phyloP scores from a whole-genome alignment of 1,140 invertebrate species.

The Ceratoteleas bidentatus region DNA sequence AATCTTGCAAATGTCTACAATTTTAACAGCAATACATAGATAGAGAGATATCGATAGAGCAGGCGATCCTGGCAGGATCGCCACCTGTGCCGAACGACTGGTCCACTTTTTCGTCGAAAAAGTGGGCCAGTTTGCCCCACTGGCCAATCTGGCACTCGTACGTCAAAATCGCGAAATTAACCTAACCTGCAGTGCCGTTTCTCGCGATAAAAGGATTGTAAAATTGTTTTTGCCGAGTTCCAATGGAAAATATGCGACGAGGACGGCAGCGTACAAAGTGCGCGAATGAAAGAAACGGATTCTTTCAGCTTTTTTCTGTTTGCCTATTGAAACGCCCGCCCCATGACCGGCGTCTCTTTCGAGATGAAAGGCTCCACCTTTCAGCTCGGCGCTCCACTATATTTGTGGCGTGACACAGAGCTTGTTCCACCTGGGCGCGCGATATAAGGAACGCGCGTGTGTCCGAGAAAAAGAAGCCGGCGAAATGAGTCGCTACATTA shows the following conservation, averaged over 20 bases:
- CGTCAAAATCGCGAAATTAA: no score
- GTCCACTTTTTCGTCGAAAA: no score
- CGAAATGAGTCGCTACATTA: conserved; percentile 59
- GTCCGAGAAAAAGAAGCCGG: conserved; percentile 51
- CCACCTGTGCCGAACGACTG: no score
- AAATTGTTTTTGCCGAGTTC: conserved; percentile 22
- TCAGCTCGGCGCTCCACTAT: conserved; percentile 49
- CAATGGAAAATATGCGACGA: conserved; percentile 51
- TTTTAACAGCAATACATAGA: no score
- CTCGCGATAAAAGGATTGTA: neutral
- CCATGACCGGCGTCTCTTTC: conserved; percentile 42
- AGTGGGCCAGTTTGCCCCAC: no score
- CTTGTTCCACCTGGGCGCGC: conserved; percentile 57
- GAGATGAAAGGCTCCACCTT: conserved; percentile 62
- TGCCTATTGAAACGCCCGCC: conserved; percentile 45
- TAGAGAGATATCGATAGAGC: no score
- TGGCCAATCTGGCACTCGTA: no score
- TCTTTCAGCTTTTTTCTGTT: conserved; percentile 59
- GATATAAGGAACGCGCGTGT: conserved; percentile 57
- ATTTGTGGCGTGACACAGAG: conserved; percentile 61
- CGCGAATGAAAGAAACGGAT: conserved; percentile 55
- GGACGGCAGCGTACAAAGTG: conserved; percentile 43
- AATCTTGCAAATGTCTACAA: no score
- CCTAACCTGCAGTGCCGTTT: neutral
- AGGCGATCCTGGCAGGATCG: no score